A percentile compares a stretch with the other conserved stretches of the same genome.
phyloP scores from a whole-genome alignment of 2,113 vertebrate species.

The Mus spicilegus region DNA sequence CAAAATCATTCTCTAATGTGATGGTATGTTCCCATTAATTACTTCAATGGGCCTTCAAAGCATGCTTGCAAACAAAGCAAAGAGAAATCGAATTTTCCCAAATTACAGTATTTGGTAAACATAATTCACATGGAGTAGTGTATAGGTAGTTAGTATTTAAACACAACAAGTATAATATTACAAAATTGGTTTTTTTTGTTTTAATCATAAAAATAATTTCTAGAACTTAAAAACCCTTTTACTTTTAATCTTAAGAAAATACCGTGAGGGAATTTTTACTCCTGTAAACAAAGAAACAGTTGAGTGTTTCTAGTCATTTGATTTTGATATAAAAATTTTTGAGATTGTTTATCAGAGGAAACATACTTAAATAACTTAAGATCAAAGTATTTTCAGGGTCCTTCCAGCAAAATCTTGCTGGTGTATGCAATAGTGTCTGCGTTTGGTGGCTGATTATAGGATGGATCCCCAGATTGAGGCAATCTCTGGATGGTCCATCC shows the following conservation, averaged over 20 bases:
- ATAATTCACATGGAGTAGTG: not conserved
- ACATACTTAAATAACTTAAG: constrained; percentile 5
- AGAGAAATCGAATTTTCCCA: not conserved
- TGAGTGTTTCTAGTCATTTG: not conserved
- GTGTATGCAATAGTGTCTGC: too few relatives aligned
- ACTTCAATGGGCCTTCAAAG: not conserved
- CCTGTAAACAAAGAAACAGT: not conserved
- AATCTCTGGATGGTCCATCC: too few relatives aligned
- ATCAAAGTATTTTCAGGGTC: not conserved
- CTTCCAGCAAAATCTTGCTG: too few relatives aligned
- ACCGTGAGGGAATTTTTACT: not conserved
- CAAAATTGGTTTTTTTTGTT: not conserved
- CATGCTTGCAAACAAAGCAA: not conserved
- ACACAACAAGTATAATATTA: not conserved
- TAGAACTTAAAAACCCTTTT: constrained; percentile 33
- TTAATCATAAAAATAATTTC: not conserved
- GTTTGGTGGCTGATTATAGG: too few relatives aligned
- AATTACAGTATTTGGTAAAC: constrained; percentile 14
- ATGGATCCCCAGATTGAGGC: too few relatives aligned
- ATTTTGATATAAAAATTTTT: constrained; percentile 47
- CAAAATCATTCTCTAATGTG: not conserved
- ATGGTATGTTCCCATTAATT: constrained; percentile 14
- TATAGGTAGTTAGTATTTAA: not conserved
- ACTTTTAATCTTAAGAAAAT: not conserved
- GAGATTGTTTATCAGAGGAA: not conserved